phyloP scores from a whole-genome alignment of 2,797 vertebrate genomes.

The Lagorchestes hirsutus region DNA sequence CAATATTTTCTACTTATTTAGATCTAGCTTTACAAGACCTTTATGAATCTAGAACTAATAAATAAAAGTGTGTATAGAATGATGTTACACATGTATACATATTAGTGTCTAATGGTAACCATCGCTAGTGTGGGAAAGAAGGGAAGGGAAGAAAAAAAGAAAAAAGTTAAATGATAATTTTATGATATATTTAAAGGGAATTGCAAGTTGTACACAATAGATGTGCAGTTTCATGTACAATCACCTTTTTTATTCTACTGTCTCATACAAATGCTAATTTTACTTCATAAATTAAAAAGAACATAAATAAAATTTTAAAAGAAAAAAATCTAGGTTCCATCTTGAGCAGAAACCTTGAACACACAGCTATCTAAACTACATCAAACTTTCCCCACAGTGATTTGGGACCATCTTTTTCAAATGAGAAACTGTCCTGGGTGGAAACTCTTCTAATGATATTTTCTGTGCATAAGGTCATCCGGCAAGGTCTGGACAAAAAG shows the following conservation, averaged over 20 bases:
- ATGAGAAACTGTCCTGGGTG: not conserved
- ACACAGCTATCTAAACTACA: not conserved
- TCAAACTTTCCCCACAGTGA: not conserved
- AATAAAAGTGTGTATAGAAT: not conserved
- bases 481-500: not conserved
- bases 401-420: not conserved
- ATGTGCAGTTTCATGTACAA: not conserved
- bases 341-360: not conserved
- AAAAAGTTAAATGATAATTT: not conserved
- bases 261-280: not conserved
- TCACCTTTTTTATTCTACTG: not conserved
- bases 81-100: not conserved
- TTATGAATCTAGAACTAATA: not conserved
- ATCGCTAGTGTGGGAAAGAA: not conserved
- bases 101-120: not conserved
- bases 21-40: not conserved
- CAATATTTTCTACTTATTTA: not conserved
- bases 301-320: not conserved
- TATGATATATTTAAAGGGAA: not conserved
- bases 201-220: not conserved
- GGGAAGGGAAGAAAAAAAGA: not conserved
- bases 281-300: not conserved
- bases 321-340: not conserved
- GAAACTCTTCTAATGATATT: not conserved
- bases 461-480: not conserved